phyloP scores from a whole-genome alignment of 1,140 invertebrate genomes.

The Drosophila tropicalis region DNA sequence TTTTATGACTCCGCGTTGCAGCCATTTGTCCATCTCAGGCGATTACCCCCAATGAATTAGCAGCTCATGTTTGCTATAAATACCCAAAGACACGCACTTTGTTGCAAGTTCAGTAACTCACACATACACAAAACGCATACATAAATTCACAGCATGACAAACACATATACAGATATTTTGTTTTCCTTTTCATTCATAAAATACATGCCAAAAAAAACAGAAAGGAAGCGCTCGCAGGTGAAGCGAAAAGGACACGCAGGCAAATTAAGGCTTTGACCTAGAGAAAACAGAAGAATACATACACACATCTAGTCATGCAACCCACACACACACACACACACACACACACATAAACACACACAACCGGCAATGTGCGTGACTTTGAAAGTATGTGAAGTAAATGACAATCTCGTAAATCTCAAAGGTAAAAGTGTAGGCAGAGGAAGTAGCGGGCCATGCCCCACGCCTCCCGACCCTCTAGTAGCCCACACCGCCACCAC shows the following conservation, averaged over 20 bases:
- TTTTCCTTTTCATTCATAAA: constrained; percentile 71
- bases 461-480: constrained; percentile 19
- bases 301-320: constrained; percentile 10
- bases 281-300: constrained; percentile 72
- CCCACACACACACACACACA: constrained; percentile 15
- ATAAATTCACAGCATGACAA: constrained; percentile 16
- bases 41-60: constrained; percentile 73
- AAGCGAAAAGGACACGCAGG: constrained; percentile 57
- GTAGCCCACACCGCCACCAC: background rate
- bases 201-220: constrained; percentile 47
- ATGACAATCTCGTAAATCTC: constrained; percentile 79
- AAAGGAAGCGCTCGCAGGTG: constrained; percentile 40
- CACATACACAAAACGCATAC: constrained; percentile 36
- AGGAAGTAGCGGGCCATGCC: constrained; percentile 24
- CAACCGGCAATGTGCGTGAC: constrained; percentile 73
- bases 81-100: constrained; percentile 51
- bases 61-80: constrained; percentile 53
- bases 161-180: background rate
- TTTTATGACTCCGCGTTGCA: constrained; percentile 45
- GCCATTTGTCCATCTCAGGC: constrained; percentile 25
- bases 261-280: constrained; percentile 82
- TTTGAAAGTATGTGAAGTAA: constrained; percentile 70
- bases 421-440: constrained; percentile 10
- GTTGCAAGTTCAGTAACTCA: constrained; percentile 36
- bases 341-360: constrained; percentile 27